Evolutionary conservation across 2,797 vertebrate genomes (phyloP), one percentile per base, ranked within the genome.

Genomic region (Glossophaga mutica): DNA sequence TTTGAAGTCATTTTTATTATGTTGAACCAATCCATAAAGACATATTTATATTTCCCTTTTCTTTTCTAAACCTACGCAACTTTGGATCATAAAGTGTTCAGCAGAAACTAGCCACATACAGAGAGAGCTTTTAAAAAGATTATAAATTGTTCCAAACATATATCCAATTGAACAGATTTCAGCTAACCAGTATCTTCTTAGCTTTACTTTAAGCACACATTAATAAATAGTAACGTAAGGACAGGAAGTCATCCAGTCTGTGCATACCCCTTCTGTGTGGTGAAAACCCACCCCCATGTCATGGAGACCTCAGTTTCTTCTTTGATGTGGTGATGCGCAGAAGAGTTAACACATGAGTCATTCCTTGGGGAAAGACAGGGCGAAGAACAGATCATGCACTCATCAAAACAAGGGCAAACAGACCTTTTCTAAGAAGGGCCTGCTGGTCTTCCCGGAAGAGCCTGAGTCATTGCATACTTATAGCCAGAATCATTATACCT

Each of bases 401-500:
- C 97, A 95, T 95, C 97, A 98, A 98, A 98, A 59, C 97, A 97
- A 98, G 76, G 93, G 88, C 96, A 96, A 97, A 98, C 91, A 96
- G 84, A 97, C 79, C 97, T 98, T 97, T 97, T 97, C 97, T 95
- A 97, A 98, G 98, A 98, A 98, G 90, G 89, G 96, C 95, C 98
- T 98, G 87, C 82, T 82, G 92, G 91, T 81, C 2, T 90, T 94
- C 97, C 97, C 83, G 70, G 94, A 96, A 97, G 83, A 93, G 57
- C 81, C 94, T 98, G 92, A 98, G 96, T 98, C 98, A 98, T 96
- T 95, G 91, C 96, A 97, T 95, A 92, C 94, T 98, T 97, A 98
- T 84, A 97, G 77, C 65, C 18, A 3, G 87, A 98, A 97, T 98
- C 97, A 98, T 68, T 90, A 74, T 94, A 98, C 95, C 97, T 98